phyloP scores from a whole-genome alignment of 2,113 vertebrate genomes.

The Dermatemys mawii region DNA sequence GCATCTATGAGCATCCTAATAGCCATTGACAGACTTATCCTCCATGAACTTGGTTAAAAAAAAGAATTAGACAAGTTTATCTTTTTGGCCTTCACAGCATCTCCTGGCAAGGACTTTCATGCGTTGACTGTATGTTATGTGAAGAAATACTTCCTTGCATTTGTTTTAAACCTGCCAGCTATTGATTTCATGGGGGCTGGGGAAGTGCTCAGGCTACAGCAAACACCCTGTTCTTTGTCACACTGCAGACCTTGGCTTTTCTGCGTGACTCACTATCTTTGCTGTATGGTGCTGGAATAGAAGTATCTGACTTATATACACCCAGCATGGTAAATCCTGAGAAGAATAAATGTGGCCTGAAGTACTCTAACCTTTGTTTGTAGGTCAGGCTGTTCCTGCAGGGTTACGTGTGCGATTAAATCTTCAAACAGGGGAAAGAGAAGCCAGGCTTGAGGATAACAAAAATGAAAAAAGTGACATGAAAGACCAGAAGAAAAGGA shows the following conservation, averaged over 20 bases:
- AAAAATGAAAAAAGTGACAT: constrained; percentile 71
- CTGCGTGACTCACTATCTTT: neutral
- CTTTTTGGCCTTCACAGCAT: neutral
- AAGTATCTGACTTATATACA: accelerated
- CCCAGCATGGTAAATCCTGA: accelerated
- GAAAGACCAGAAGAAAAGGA: constrained; percentile 76
- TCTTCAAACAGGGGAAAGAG: constrained; percentile 91
- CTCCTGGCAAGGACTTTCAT: neutral
- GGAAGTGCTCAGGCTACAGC: accelerated
- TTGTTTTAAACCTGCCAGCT: neutral
- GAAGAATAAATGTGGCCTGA: accelerated
- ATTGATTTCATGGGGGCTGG: neutral
- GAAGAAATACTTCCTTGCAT: neutral
- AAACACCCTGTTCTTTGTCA: accelerated
- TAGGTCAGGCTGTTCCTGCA: constrained; percentile 89
- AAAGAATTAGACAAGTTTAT: too few species aligned
- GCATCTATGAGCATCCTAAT: neutral
- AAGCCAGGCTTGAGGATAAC: constrained; percentile 80
- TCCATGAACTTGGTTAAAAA: too few species aligned
- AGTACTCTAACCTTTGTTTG: constrained; percentile 24
- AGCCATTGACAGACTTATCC: neutral
- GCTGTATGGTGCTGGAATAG: neutral
- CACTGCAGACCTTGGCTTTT: accelerated
- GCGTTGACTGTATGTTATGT: neutral
- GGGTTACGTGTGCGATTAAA: constrained; percentile 92